A percentile compares a stretch with the other conserved stretches of the same genome.
phyloP scores from a whole-genome alignment of 2,797 vertebrate genomes.

The Schizopygopsis malacanthus region DNA sequence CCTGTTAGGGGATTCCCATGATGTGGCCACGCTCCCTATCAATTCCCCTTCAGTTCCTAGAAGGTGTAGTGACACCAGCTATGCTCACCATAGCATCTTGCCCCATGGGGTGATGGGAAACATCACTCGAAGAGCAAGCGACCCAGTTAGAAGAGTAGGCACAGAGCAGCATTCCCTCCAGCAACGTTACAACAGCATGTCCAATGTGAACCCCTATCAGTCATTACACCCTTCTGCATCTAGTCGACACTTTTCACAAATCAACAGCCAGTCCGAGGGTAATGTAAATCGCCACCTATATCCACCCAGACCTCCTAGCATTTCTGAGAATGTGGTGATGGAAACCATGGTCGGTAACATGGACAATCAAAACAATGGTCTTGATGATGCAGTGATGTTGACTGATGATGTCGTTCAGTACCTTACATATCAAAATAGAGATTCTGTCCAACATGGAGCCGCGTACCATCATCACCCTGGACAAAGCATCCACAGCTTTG shows the following conservation, averaged over 20 bases:
- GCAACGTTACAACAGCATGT: slow-evolving; percentile 86
- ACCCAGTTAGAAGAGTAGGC: slow-evolving; percentile 80
- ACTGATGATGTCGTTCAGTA: slow-evolving; percentile 84
- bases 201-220: slow-evolving; percentile 68
- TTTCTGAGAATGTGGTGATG: slow-evolving; percentile 82
- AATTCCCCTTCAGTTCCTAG: slow-evolving; percentile 68
- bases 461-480: slow-evolving; percentile 62
- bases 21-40: slow-evolving; percentile 57
- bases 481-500: slow-evolving; percentile 70
- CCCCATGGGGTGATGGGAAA: slow-evolving; percentile 79
- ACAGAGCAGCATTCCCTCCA: slow-evolving; percentile 71
- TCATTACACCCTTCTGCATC: slow-evolving; percentile 56
- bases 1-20: slow-evolving; percentile 73
- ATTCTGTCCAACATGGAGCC: slow-evolving; percentile 53
- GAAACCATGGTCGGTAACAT: slow-evolving; percentile 72
- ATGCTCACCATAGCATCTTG: slow-evolving; percentile 72
- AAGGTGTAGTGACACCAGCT: slow-evolving; percentile 80
- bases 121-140: slow-evolving; percentile 83
- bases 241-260: slow-evolving; percentile 66
- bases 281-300: slow-evolving; percentile 69
- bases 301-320: slow-evolving; percentile 80
- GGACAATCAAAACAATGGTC: slow-evolving; percentile 38
- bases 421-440: slow-evolving; percentile 73
- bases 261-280: slow-evolving; percentile 61
- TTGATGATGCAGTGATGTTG: slow-evolving; percentile 80